phyloP scores from a whole-genome alignment of 2,113 vertebrate genomes.

The Actinemys pallida region DNA sequence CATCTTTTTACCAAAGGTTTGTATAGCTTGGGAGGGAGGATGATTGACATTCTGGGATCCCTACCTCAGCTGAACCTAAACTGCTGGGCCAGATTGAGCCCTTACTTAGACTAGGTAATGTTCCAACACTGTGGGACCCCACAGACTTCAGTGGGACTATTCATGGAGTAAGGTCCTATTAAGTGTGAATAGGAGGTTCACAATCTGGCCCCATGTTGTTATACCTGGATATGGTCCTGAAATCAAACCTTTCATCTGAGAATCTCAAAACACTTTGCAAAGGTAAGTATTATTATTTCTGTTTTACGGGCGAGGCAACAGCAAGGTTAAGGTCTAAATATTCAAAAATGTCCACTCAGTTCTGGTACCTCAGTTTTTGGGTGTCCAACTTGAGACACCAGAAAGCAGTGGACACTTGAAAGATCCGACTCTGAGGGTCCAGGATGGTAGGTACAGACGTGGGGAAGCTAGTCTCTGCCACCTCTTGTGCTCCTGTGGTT shows the following conservation, averaged over 20 bases:
- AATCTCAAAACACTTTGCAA: no score
- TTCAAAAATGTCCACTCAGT: background rate
- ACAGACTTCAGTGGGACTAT: background rate
- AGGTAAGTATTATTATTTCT: background rate
- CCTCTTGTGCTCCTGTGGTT: background rate
- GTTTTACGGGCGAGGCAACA: background rate
- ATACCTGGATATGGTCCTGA: background rate
- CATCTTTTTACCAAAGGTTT: background rate
- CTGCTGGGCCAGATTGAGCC: no score
- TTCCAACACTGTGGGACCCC: background rate
- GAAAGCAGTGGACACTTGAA: background rate
- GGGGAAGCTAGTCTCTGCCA: background rate
- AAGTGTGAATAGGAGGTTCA: background rate
- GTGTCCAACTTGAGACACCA: background rate
- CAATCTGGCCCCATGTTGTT: rapidly evolving
- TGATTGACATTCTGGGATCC: no score
- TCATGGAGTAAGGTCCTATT: rapidly evolving
- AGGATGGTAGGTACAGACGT: background rate
- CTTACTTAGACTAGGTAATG: background rate
- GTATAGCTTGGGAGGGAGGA: no score
- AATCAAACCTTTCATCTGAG: no score
- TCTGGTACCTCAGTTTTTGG: background rate
- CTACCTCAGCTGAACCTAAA: no score
- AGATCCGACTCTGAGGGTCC: background rate
- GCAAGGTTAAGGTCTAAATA: background rate